phyloP scores from a whole-genome alignment of 2,888 invertebrate genomes.

The Ethmia dodecea region DNA sequence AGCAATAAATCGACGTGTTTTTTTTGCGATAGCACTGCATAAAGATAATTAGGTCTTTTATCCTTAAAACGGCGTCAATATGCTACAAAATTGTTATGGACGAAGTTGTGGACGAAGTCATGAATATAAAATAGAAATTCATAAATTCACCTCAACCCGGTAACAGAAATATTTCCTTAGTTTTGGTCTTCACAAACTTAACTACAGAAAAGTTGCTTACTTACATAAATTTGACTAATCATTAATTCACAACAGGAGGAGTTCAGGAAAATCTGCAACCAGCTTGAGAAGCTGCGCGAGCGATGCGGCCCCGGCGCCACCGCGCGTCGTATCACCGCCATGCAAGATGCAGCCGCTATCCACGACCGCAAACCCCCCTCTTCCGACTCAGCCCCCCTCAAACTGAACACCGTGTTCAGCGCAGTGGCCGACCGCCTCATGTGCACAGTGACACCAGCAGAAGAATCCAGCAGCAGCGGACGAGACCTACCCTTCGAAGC shows the following conservation, averaged over 20 bases:
- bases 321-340: conserved; percentile 85
- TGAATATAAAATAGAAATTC: no score
- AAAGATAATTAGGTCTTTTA: no score
- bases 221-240: neutral
- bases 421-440: conserved; percentile 72
- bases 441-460: conserved; percentile 70
- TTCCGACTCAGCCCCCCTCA: conserved; percentile 64
- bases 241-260: conserved; percentile 80
- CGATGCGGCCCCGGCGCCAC: conserved; percentile 85
- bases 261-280: conserved; percentile 87
- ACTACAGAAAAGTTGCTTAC: no score
- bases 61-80: no score
- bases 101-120: no score
- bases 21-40: no score
- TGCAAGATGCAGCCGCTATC: conserved; percentile 86
- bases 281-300: conserved; percentile 88
- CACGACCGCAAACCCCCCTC: conserved; percentile 74
- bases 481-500: conserved; percentile 66
- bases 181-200: no score
- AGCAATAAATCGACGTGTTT: no score
- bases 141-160: no score
- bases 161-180: no score
- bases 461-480: conserved; percentile 71
- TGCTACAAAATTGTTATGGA: no score
- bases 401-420: conserved; percentile 73